phyloP scores from a whole-genome alignment of 2,888 invertebrate genomes.

The Eupelmus urozonus region DNA sequence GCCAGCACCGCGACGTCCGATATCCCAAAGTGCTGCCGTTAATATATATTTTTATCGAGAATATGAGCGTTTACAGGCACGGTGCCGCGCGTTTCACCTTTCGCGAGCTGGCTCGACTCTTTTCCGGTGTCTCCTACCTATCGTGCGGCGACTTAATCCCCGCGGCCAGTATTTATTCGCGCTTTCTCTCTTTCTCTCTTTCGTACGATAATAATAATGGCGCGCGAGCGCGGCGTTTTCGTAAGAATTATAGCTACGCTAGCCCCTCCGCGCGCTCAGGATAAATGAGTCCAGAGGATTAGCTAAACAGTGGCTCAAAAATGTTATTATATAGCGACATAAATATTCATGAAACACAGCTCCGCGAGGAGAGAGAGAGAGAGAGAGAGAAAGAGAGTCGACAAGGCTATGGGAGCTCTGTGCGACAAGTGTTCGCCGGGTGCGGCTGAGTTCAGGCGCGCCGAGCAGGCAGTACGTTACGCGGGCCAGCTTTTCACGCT shows the following conservation, averaged over 20 bases:
- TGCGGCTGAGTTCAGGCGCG: neutral
- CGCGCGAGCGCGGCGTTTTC: constrained; percentile 70
- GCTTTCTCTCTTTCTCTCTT: constrained; percentile 35
- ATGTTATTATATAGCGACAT: constrained; percentile 77
- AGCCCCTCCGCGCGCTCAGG: constrained; percentile 63
- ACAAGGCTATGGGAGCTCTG: no score
- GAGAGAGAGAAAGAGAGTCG: no score
- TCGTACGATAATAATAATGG: constrained; percentile 75
- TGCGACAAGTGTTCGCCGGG: constrained; percentile 59
- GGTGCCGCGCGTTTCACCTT: neutral
- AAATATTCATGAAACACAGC: constrained; percentile 76
- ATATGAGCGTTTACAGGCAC: no score
- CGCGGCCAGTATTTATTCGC: no score
- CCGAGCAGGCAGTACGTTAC: no score
- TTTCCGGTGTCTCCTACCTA: constrained; percentile 47
- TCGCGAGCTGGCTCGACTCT: constrained; percentile 8
- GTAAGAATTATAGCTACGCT: constrained; percentile 76
- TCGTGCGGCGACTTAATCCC: constrained; percentile 63
- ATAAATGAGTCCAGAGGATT: constrained; percentile 78
- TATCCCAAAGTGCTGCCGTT: no score
- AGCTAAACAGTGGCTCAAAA: constrained; percentile 78
- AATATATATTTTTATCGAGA: no score
- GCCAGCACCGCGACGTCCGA: no score
- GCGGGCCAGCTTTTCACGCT: constrained; percentile 21
- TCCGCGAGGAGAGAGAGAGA: no score